These are phyloP conservation scores for Maniola hyperantus DNA, from an alignment of 2,888 invertebrate species.

Conservation along the genomic window DNA sequence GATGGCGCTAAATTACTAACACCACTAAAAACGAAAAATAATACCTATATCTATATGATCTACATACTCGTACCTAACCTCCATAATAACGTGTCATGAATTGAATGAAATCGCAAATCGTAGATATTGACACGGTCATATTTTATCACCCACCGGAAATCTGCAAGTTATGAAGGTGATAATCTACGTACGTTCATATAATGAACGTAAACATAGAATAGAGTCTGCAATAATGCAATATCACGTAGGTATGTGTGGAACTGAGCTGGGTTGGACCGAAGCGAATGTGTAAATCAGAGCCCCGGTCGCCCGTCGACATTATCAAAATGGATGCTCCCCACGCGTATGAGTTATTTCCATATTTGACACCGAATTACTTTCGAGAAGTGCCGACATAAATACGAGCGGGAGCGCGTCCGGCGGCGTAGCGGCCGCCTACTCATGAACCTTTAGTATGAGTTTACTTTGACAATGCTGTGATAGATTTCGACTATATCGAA, in stretches of 20 bases:
- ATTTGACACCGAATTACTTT: conserved; percentile 83
- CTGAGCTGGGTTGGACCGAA: conserved; percentile 48
- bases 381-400: conserved; percentile 82
- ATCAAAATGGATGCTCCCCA: conserved; percentile 80
- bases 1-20: too few species aligned
- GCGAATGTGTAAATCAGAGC: conserved; percentile 71
- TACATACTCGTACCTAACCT: too few species aligned
- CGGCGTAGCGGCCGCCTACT: conserved; percentile 30
- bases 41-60: too few species aligned
- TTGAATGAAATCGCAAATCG: neutral
- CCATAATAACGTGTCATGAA: too few species aligned
- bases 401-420: conserved; percentile 52
- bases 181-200: neutral
- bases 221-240: conserved; percentile 15
- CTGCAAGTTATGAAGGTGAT: neutral
- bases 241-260: conserved; percentile 27
- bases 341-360: conserved; percentile 82
- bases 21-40: too few species aligned
- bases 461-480: neutral
- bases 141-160: neutral
- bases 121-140: neutral
- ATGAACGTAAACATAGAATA: conserved; percentile 4
- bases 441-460: neutral
- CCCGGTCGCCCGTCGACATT: conserved; percentile 76
- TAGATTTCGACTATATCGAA: neutral